These are phyloP conservation scores for Sebastes glaucus DNA, from an alignment of 2,797 vertebrate species.

Conservation along the genomic window DNA sequence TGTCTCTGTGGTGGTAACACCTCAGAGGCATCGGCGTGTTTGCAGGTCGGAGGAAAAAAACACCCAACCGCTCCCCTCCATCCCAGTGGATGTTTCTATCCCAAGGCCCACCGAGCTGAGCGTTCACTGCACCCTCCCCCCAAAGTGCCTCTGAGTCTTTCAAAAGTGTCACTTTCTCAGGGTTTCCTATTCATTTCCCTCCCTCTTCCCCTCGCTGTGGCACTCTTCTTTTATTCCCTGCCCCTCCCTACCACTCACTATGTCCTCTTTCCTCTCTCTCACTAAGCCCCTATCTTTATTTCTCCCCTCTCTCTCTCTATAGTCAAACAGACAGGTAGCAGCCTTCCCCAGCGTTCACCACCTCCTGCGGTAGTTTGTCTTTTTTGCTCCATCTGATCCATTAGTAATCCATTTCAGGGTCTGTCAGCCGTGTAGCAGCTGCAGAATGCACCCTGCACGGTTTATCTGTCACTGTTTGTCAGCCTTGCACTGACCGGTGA, in stretches of 20 bases:
- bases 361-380: conserved; percentile 46
- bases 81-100: conserved; percentile 15
- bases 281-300: conserved; percentile 22
- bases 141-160: conserved; percentile 18
- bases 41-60: conserved; percentile 8
- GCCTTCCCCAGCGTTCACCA: conserved; percentile 9
- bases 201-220: neutral
- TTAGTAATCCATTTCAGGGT: conserved; percentile 71
- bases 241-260: neutral
- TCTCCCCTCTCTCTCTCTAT: neutral
- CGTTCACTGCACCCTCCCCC: conserved; percentile 10
- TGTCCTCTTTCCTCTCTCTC: conserved; percentile 17
- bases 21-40: neutral
- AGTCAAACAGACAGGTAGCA: conserved; percentile 43
- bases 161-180: conserved; percentile 45
- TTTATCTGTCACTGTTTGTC: conserved; percentile 64
- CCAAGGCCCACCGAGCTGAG: neutral
- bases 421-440: conserved; percentile 50
- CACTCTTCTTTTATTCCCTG: neutral
- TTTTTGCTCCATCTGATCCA: conserved; percentile 70
- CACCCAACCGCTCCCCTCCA: neutral
- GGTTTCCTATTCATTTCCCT: conserved; percentile 24
- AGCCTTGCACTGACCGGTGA: conserved; percentile 25
- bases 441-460: conserved; percentile 31
- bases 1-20: neutral